These are phyloP conservation scores for Eupithecia pulchellata DNA, from an alignment of 2,888 invertebrate species.

Conservation along the genomic window DNA sequence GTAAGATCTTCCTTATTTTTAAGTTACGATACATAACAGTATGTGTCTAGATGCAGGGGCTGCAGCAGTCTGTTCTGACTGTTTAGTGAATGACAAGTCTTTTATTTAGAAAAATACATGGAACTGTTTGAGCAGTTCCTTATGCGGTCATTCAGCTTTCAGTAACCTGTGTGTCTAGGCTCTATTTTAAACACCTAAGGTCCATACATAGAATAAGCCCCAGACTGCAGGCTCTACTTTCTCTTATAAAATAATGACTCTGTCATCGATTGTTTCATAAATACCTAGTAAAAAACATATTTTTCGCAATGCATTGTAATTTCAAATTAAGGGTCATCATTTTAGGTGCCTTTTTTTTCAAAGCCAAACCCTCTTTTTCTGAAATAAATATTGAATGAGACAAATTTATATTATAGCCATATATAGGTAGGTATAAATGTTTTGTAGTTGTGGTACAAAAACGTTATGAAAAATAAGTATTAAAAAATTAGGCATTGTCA, in stretches of 20 bases:
- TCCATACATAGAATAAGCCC: not conserved
- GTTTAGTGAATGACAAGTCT: too few relatives aligned
- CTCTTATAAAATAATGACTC: not conserved
- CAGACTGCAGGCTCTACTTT: not conserved
- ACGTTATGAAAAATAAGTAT: too few relatives aligned
- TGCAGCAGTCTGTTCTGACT: too few relatives aligned
- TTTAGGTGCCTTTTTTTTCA: too few relatives aligned
- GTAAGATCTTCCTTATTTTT: slow-evolving; percentile 53
- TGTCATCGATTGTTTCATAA: not conserved
- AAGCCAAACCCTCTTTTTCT: not conserved
- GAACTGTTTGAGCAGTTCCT: too few relatives aligned
- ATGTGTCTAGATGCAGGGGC: too few relatives aligned
- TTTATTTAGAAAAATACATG: too few relatives aligned
- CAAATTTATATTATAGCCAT: not conserved
- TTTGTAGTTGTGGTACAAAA: not conserved
- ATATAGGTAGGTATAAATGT: not conserved
- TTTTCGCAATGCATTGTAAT: not conserved
- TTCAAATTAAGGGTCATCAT: not conserved
- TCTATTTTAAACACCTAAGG: not conserved
- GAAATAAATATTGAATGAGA: not conserved
- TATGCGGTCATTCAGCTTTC: not conserved
- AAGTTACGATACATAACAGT: too few relatives aligned
- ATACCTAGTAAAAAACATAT: too few relatives aligned
- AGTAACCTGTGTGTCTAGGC: not conserved
- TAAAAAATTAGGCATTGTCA: too few relatives aligned